phyloP scores from a whole-genome alignment of 2,888 invertebrate genomes.

The Syritta pipiens region DNA sequence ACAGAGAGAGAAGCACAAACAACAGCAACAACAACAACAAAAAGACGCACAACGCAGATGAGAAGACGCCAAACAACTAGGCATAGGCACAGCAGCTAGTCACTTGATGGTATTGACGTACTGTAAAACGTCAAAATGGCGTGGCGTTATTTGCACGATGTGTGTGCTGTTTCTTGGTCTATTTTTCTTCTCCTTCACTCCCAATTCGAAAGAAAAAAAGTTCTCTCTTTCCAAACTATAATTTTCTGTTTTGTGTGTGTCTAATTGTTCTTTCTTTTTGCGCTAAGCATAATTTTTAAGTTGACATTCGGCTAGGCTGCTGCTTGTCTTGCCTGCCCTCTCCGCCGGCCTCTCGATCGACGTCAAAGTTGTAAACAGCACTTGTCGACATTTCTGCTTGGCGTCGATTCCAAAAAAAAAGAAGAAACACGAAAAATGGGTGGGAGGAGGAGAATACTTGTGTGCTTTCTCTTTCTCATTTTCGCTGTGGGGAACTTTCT shows the following conservation, averaged over 20 bases:
- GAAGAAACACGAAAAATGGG: too few species aligned
- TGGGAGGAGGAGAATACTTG: background rate
- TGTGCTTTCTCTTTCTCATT: constrained; percentile 43
- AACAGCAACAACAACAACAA: constrained; percentile 6
- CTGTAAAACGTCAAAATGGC: constrained; percentile 25
- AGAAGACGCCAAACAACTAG: constrained; percentile 21
- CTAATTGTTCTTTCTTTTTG: background rate
- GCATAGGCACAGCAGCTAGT: background rate
- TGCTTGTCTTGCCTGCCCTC: too few species aligned
- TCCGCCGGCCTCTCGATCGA: too few species aligned
- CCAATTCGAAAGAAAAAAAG: background rate
- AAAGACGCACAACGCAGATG: constrained; percentile 10
- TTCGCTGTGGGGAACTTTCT: constrained; percentile 46
- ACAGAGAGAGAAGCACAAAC: constrained; percentile 4
- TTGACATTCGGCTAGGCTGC: too few species aligned
- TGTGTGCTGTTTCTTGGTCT: constrained; percentile 46
- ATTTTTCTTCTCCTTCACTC: constrained; percentile 58
- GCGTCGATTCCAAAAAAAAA: background rate
- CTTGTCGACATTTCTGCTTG: constrained; percentile 7
- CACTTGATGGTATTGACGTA: constrained; percentile 27
- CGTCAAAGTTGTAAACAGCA: background rate
- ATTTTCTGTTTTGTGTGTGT: constrained; percentile 8
- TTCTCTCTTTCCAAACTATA: constrained; percentile 55
- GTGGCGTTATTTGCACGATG: constrained; percentile 50
- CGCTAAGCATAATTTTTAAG: background rate